Evolutionary conservation across 1,140 invertebrate genomes (phyloP).

Genomic region (Drosophila lowei): DNA sequence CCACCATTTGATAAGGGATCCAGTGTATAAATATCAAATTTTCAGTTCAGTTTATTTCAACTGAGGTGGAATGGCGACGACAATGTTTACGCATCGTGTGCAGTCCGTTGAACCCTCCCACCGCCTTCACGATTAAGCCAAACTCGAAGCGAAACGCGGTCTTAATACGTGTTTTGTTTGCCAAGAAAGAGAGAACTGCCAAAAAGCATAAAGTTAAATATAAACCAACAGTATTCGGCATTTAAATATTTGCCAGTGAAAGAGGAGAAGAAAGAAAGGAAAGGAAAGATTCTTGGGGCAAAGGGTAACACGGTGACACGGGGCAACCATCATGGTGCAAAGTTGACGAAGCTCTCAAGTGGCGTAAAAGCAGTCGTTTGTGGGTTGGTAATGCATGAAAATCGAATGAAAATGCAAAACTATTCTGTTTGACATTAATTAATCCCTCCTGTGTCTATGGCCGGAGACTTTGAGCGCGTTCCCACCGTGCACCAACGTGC

Average conservation of each 20-base stretch:
- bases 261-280: background rate
- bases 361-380: no score
- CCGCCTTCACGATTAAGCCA: background rate
- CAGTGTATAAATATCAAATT: conserved; percentile 24
- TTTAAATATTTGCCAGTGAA: conserved; percentile 29
- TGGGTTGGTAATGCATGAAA: conserved; percentile 30
- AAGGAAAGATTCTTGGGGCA: no score
- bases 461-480: background rate
- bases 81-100: conserved; percentile 10
- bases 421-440: conserved; percentile 2
- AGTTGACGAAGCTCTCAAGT: conserved; percentile 18
- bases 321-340: no score
- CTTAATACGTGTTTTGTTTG: conserved; percentile 59
- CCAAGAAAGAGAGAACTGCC: conserved; percentile 24
- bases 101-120: conserved; percentile 48
- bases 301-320: background rate
- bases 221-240: conserved; percentile 21
- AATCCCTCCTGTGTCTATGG: no score
- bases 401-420: conserved; percentile 24
- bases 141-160: conserved; percentile 16
- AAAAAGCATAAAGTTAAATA: conserved; percentile 23
- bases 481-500: conserved; percentile 1
- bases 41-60: conserved; percentile 8
- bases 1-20: conserved; percentile 12
- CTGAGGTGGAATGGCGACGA: background rate